These are phyloP conservation scores for Actenoides hombroni DNA, from an alignment of 2,113 vertebrate genomes.

Conservation along the genomic window DNA sequence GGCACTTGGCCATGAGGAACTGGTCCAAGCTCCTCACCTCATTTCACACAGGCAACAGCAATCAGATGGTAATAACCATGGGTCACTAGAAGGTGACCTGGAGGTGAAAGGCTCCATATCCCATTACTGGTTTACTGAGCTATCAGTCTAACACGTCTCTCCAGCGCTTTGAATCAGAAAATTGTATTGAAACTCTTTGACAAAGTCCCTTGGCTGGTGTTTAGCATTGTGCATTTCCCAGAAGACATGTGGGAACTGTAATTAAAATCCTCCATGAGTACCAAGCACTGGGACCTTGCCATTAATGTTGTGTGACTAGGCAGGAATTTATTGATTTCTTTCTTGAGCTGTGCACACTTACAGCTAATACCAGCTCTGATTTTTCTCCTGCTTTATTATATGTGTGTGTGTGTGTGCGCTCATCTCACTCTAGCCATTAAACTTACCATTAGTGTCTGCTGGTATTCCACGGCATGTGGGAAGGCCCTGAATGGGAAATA, in stretches of 20 bases:
- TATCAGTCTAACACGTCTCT: conserved; percentile 2
- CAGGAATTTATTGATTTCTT: conserved; percentile 46
- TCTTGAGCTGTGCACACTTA: not conserved
- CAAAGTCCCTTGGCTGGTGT: conserved; percentile 8
- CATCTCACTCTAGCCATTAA: not conserved
- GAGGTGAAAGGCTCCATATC: conserved; percentile 55
- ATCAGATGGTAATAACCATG: conserved; percentile 48
- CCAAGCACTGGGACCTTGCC: conserved; percentile 15
- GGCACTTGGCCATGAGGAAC: conserved; percentile 7
- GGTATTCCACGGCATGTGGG: not conserved
- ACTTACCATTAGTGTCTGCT: not conserved
- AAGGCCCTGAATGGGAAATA: not conserved
- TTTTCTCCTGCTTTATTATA: not conserved
- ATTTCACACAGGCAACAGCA: conserved; percentile 44
- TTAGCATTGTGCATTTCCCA: conserved; percentile 47
- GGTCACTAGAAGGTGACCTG: conserved; percentile 51
- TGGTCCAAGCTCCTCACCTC: conserved; percentile 20
- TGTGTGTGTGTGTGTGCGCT: not conserved
- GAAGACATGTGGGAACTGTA: conserved; percentile 24
- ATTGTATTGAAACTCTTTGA: conserved; percentile 19
- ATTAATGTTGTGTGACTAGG: conserved; percentile 16
- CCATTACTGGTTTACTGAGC: conserved; percentile 42
- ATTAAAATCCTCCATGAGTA: conserved; percentile 37
- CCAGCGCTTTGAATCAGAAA: conserved; percentile 23
- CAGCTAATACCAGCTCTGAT: not conserved